Conservation (phyloP, 1,140 invertebrate species). For the Mesaphorura yosii region DNA sequence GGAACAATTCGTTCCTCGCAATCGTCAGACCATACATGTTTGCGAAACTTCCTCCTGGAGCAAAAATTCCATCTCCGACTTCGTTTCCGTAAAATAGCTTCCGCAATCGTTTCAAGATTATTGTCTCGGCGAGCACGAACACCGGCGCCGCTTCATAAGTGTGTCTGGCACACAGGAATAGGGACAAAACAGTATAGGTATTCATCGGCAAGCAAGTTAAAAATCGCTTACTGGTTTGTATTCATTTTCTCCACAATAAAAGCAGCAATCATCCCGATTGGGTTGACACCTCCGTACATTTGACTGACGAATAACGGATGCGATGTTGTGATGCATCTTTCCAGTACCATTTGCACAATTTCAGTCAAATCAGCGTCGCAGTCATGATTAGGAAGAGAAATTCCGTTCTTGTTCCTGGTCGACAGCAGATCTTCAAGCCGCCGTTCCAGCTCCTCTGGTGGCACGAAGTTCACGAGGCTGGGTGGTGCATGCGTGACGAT, state of each 20-base stretch:
- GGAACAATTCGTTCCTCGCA: constrained; percentile 60
- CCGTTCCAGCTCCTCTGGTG: constrained; percentile 17
- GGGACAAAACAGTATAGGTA: constrained; percentile 1
- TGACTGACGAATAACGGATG: constrained; percentile 63
- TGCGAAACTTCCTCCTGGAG: constrained; percentile 68
- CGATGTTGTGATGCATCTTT: constrained; percentile 59
- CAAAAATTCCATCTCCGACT: constrained; percentile 47
- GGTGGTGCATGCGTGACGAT: constrained; percentile 5
- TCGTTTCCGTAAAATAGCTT: constrained; percentile 34
- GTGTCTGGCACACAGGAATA: constrained; percentile 21
- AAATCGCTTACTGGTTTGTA: constrained; percentile 54
- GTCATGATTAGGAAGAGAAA: too few relatives aligned
- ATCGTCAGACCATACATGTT: constrained; percentile 74
- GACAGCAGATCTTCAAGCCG: constrained; percentile 13
- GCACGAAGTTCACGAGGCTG: constrained; percentile 19
- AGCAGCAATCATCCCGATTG: constrained; percentile 57
- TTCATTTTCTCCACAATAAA: constrained; percentile 64
- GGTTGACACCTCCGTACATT: constrained; percentile 58
- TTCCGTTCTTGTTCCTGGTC: not conserved
- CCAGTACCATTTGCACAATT: constrained; percentile 39
- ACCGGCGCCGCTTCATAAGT: constrained; percentile 33
- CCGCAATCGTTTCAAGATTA: constrained; percentile 35
- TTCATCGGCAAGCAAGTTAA: constrained; percentile 18
- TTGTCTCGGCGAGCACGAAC: constrained; percentile 27
- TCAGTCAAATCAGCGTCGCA: not conserved